phyloP scores from a whole-genome alignment of 2,888 invertebrate species.

The Carabus problematicus region DNA sequence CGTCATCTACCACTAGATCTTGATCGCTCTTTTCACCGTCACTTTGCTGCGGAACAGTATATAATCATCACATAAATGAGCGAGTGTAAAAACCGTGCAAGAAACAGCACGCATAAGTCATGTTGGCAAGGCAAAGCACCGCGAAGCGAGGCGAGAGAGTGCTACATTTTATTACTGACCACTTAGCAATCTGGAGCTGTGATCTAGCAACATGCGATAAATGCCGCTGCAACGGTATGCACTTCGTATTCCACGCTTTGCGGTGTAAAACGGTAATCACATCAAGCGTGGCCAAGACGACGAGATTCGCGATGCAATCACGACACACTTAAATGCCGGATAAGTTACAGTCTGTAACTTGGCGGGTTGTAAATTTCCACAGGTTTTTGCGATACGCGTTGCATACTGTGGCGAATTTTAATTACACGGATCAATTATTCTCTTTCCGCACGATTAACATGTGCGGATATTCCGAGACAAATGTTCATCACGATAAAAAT shows the following conservation, averaged over 20 bases:
- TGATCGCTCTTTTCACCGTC: conserved; percentile 89
- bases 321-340: conserved; percentile 17
- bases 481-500: too few relatives aligned
- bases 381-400: not conserved
- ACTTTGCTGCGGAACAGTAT: conserved; percentile 66
- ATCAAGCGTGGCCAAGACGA: conserved; percentile 29
- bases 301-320: conserved; percentile 10
- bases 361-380: not conserved
- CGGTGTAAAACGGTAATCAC: conserved; percentile 31
- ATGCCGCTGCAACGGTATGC: conserved; percentile 16
- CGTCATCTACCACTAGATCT: conserved; percentile 94
- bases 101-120: not conserved
- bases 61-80: conserved; percentile 24
- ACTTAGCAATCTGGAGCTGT: conserved; percentile 15
- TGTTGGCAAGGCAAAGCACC: not conserved
- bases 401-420: conserved; percentile 14
- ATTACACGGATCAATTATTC: conserved; percentile 40
- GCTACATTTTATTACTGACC: conserved; percentile 1
- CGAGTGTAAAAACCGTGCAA: conserved; percentile 10
- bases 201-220: conserved; percentile 14
- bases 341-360: conserved; percentile 12
- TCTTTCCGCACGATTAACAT: conserved; percentile 31
- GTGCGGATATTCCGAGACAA: not conserved
- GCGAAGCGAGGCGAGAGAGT: not conserved
- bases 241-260: conserved; percentile 14